A percentile compares a stretch with the other conserved stretches of the same genome.
Evolutionary conservation across 1,140 invertebrate species (phyloP).

Genomic region (Eumaeus atala): DNA sequence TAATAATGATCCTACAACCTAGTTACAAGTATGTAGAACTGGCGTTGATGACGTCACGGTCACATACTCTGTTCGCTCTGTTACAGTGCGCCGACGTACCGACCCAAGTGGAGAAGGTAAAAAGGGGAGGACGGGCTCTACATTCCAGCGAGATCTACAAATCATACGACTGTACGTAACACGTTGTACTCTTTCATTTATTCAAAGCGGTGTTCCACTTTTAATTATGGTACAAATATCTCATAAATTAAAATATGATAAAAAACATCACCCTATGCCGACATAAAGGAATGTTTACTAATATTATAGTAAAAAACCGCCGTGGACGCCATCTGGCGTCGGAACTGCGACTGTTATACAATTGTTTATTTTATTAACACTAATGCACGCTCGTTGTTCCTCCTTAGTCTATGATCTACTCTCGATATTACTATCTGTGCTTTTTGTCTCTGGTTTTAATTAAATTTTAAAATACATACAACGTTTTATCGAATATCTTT

Average conservation of each 20-base stretch:
- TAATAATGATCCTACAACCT: no score
- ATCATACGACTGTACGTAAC: no score
- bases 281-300: constrained; percentile 42
- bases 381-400: constrained; percentile 14
- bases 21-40: no score
- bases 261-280: constrained; percentile 14
- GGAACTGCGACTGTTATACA: constrained; percentile 46
- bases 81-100: no score
- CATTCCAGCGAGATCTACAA: no score
- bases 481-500: no score
- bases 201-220: no score
- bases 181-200: no score
- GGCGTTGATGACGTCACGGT: no score
- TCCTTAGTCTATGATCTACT: constrained; percentile 12
- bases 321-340: constrained; percentile 56
- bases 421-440: constrained; percentile 10
- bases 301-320: constrained; percentile 58
- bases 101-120: no score
- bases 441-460: constrained; percentile 3
- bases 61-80: no score
- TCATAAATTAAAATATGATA: not conserved
- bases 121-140: no score
- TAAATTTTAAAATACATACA: not conserved
- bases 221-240: not conserved
- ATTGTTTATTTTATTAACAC: constrained; percentile 56